Percentiles rank a stretch among this genome's conserved stretches.
Evolutionary conservation across 2,888 invertebrate species (phyloP).

Genomic region (Andrena fulva): DNA sequence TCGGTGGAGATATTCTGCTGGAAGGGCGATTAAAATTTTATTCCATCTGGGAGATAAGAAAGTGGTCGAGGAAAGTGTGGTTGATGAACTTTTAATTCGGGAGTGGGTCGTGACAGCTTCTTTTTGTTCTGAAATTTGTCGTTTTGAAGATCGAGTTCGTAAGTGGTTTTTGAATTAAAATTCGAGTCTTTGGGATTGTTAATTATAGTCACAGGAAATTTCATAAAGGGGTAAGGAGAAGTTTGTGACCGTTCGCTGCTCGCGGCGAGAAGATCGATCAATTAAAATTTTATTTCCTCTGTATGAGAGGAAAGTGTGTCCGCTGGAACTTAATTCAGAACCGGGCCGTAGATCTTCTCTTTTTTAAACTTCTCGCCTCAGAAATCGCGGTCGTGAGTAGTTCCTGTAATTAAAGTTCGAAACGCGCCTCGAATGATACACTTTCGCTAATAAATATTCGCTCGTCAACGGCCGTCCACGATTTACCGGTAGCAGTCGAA

Average conservation of each 20-base stretch:
- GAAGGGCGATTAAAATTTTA: not conserved
- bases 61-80: not conserved
- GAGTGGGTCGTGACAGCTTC: not conserved
- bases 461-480: not conserved
- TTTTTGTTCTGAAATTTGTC: not conserved
- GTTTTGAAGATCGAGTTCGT: not conserved
- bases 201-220: not conserved
- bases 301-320: not conserved
- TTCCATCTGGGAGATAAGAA: not conserved
- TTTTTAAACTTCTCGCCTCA: too few species aligned
- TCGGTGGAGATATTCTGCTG: not conserved
- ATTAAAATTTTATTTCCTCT: constrained; percentile 12
- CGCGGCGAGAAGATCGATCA: too few species aligned
- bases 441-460: constrained; percentile 22
- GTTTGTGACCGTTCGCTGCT: too few species aligned
- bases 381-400: not conserved
- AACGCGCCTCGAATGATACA: not conserved
- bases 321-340: not conserved
- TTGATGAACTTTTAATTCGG: too few species aligned
- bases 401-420: not conserved
- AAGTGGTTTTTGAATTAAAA: not conserved
- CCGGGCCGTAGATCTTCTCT: too few species aligned
- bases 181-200: not conserved
- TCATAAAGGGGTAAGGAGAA: too few species aligned
- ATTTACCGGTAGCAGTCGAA: not conserved